Evolutionary conservation across 2,113 vertebrate species (phyloP).

Genomic region (Jaculus jaculus): DNA sequence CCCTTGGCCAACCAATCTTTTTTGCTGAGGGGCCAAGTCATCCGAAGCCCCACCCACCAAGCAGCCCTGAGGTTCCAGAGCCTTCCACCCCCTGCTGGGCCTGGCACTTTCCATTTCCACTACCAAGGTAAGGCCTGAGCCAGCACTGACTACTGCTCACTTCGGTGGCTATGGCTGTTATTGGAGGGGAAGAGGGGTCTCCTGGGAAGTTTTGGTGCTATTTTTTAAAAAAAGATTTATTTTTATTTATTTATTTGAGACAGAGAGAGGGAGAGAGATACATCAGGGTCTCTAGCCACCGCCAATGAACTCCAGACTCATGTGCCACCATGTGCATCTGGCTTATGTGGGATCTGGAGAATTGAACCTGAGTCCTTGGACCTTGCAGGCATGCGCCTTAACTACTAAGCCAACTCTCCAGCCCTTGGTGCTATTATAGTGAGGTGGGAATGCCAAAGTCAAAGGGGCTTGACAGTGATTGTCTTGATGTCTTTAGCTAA

Average conservation of each 20-base stretch:
- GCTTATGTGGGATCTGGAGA: too few relatives aligned
- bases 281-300: too few relatives aligned
- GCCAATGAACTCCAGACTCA: too few relatives aligned
- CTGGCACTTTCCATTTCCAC: constrained; percentile 89
- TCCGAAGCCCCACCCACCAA: constrained; percentile 94
- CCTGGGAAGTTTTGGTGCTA: too few relatives aligned
- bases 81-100: constrained; percentile 80
- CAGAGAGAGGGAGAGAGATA: too few relatives aligned
- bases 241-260: too few relatives aligned
- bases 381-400: too few relatives aligned
- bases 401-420: too few relatives aligned
- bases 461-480: constrained; percentile 27
- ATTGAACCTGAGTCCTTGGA: too few relatives aligned
- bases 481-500: not conserved
- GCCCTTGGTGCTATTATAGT: not conserved
- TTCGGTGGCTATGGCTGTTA: not conserved
- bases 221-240: too few relatives aligned
- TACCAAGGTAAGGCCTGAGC: constrained; percentile 91
- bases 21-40: constrained; percentile 92
- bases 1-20: constrained; percentile 96
- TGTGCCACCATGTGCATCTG: too few relatives aligned
- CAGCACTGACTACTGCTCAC: not conserved
- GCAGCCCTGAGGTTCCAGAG: constrained; percentile 92
- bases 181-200: too few relatives aligned
- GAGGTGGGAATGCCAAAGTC: not conserved